These are phyloP conservation scores for Pseudorhiza aurosa DNA, from an alignment of 30 jellyfish, hydroid and myxozoan species.

Conservation along the genomic window DNA sequence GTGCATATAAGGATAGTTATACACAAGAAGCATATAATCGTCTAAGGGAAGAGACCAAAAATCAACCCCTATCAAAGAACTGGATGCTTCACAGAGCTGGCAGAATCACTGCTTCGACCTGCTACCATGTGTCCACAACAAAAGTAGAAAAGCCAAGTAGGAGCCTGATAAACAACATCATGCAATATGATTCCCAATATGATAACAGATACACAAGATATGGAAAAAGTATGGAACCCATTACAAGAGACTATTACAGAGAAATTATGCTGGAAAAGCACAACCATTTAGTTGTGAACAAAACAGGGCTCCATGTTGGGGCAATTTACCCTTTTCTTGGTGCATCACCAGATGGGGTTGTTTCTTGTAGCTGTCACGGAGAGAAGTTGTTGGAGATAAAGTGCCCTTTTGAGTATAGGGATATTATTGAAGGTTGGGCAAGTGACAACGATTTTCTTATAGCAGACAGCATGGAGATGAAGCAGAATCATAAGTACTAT, in stretches of 20 bases:
- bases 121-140: constrained; percentile 6
- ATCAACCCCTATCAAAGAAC: constrained; percentile 12
- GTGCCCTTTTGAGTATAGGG: not conserved
- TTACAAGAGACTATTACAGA: constrained; percentile 1
- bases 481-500: constrained; percentile 19
- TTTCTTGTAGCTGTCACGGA: constrained; percentile 49
- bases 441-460: constrained; percentile 1
- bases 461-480: not conserved
- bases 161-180: constrained; percentile 10
- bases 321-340: constrained; percentile 24
- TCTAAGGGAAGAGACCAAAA: constrained; percentile 9
- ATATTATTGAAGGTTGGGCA: not conserved
- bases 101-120: constrained; percentile 16
- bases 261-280: not conserved
- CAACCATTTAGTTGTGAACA: not conserved
- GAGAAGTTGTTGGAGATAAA: constrained; percentile 1
- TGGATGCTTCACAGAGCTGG: constrained; percentile 58
- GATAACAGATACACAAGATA: not conserved
- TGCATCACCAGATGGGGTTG: constrained; percentile 61
- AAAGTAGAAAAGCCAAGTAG: constrained; percentile 15
- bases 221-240: constrained; percentile 8
- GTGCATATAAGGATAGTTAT: not conserved
- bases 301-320: constrained; percentile 33
- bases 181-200: constrained; percentile 4
- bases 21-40: not conserved